phyloP scores from a whole-genome alignment of 2,113 vertebrate genomes.

The Erpornis zantholeuca region DNA sequence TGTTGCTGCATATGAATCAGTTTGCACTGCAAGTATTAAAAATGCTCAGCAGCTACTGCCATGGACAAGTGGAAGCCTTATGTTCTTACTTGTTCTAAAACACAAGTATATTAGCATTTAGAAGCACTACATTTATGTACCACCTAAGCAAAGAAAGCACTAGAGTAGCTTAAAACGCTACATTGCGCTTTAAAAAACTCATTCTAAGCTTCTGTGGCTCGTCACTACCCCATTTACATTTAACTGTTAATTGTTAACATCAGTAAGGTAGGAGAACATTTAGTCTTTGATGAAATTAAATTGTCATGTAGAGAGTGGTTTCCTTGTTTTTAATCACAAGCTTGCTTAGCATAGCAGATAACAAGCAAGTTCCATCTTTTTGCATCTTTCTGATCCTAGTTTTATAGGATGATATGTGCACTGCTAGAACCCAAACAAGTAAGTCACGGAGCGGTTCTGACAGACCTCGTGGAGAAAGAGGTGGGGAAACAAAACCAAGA shows the following conservation, averaged over 20 bases:
- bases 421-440: slow-evolving; percentile 18
- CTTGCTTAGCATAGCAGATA: slow-evolving; percentile 31
- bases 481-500: slow-evolving; percentile 34
- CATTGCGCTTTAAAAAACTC: neutral
- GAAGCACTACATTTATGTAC: neutral
- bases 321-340: neutral
- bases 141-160: neutral
- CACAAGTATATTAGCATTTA: neutral
- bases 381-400: slow-evolving; percentile 13
- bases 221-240: neutral
- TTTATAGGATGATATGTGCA: slow-evolving; percentile 1
- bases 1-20: neutral
- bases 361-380: neutral
- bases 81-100: neutral
- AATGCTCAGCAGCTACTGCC: neutral
- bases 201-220: neutral
- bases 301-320: neutral
- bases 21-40: neutral
- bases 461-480: slow-evolving; percentile 3
- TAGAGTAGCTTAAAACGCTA: neutral
- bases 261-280: neutral
- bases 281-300: neutral
- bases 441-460: slow-evolving; percentile 29
- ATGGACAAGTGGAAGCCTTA: neutral
- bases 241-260: neutral